phyloP scores from a whole-genome alignment of 2,888 invertebrate genomes.

The Carpatolechia fugitivella region DNA sequence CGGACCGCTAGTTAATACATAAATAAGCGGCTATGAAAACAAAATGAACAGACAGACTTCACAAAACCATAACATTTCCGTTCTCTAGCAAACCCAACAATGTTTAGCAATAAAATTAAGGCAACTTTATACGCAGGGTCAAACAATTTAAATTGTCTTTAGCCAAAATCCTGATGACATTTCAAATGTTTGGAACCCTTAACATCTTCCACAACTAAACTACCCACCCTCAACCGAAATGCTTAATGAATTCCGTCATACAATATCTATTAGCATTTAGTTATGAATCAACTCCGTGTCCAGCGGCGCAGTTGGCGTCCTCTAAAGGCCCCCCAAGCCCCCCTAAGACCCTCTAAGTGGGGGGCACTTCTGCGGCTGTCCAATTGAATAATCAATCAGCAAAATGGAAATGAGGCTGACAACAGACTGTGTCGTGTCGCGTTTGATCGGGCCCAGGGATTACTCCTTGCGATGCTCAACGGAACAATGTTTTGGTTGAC shows the following conservation, averaged over 20 bases:
- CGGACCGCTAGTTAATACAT: too few species aligned
- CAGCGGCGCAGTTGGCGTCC: constrained; percentile 37
- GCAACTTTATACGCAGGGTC: too few species aligned
- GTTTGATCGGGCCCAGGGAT: constrained; percentile 27
- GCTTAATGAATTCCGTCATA: constrained; percentile 34
- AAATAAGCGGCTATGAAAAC: too few species aligned
- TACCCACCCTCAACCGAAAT: background rate
- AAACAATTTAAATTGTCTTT: background rate
- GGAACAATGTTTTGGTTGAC: background rate
- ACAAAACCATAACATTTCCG: too few species aligned
- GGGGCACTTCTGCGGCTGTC: constrained; percentile 45
- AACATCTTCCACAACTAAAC: background rate
- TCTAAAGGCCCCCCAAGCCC: constrained; percentile 17
- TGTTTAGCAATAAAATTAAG: too few species aligned
- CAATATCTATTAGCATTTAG: constrained; percentile 59
- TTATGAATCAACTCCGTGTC: constrained; percentile 61
- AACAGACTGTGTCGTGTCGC: constrained; percentile 48
- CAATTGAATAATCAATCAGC: constrained; percentile 76
- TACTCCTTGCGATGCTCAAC: constrained; percentile 29
- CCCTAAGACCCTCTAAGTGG: constrained; percentile 1
- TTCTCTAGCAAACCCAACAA: too few species aligned
- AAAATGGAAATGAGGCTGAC: constrained; percentile 67
- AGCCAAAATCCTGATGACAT: background rate
- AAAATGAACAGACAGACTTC: too few species aligned
- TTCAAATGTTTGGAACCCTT: background rate